phyloP scores from a whole-genome alignment of 2,113 vertebrate species.

The Hemichromis elongatus region DNA sequence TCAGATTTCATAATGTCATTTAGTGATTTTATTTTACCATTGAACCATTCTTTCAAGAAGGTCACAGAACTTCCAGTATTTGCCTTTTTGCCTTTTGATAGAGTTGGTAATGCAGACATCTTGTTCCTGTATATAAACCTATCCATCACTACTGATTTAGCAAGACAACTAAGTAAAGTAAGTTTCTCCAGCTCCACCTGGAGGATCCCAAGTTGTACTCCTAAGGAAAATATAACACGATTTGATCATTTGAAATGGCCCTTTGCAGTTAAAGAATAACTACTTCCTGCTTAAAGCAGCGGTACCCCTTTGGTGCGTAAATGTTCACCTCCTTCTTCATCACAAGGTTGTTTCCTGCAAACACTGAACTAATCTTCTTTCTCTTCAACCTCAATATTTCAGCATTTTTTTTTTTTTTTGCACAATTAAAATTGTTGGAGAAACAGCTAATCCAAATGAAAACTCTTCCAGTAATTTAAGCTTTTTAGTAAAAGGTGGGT shows the following conservation, averaged over 20 bases:
- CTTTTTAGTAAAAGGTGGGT: background rate
- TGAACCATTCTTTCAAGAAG: background rate
- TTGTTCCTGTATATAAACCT: background rate
- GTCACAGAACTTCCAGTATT: background rate
- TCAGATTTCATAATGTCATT: background rate
- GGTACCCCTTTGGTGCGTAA: background rate
- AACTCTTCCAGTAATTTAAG: background rate
- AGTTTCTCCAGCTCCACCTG: background rate
- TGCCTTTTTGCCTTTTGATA: background rate
- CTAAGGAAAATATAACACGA: background rate
- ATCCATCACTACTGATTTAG: background rate
- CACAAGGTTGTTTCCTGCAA: background rate
- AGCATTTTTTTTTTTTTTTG: background rate
- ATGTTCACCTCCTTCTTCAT: background rate
- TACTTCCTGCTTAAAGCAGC: background rate
- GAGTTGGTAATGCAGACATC: background rate
- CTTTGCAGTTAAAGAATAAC: background rate
- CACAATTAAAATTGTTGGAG: background rate
- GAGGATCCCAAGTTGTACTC: background rate
- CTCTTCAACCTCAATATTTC: background rate
- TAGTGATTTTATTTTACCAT: background rate
- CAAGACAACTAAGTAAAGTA: background rate
- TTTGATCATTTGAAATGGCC: background rate
- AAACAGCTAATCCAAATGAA: background rate
- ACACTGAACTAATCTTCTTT: background rate